Evolutionary conservation across 2,113 vertebrate genomes (phyloP).

Genomic region (Lamprologus callipterus): DNA sequence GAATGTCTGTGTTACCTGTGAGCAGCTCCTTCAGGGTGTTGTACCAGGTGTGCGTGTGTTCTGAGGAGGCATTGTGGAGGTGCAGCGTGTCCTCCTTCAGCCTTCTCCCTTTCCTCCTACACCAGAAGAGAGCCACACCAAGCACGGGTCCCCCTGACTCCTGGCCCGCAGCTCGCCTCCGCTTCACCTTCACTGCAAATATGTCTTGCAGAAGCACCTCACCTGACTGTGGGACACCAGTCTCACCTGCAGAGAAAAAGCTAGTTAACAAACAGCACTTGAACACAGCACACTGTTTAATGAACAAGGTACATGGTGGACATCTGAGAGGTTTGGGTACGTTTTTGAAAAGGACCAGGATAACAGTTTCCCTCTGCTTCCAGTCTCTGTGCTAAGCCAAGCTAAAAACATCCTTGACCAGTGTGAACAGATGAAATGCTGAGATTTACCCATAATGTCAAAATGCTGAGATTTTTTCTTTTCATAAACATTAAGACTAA

Average conservation of each 20-base stretch:
- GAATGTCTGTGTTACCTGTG: constrained; percentile 28
- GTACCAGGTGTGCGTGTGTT: constrained; percentile 55
- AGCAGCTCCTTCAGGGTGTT: constrained; percentile 47
- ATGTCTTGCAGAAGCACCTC: constrained; percentile 42
- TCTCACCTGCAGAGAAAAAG: constrained; percentile 4
- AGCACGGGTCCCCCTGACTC: constrained; percentile 48
- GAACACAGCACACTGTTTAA: not conserved
- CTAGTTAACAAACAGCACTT: not conserved
- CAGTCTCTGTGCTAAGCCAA: not conserved
- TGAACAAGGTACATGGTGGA: not conserved
- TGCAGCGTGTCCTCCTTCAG: constrained; percentile 43
- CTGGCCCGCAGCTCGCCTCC: constrained; percentile 39
- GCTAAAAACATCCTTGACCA: not conserved
- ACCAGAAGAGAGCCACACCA: constrained; percentile 49
- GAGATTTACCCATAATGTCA: not conserved
- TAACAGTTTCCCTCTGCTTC: not conserved
- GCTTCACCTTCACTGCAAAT: constrained; percentile 58
- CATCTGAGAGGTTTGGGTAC: not conserved
- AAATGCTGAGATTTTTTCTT: not conserved
- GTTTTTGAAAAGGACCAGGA: not conserved
- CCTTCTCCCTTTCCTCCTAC: constrained; percentile 22
- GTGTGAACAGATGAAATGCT: not conserved
- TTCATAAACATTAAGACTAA: not conserved
- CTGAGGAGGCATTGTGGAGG: constrained; percentile 55
- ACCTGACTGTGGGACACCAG: not conserved